Base-by-base conservation (phyloP, 1,140 invertebrate species). In the Lordiphosa collinella region DNA sequence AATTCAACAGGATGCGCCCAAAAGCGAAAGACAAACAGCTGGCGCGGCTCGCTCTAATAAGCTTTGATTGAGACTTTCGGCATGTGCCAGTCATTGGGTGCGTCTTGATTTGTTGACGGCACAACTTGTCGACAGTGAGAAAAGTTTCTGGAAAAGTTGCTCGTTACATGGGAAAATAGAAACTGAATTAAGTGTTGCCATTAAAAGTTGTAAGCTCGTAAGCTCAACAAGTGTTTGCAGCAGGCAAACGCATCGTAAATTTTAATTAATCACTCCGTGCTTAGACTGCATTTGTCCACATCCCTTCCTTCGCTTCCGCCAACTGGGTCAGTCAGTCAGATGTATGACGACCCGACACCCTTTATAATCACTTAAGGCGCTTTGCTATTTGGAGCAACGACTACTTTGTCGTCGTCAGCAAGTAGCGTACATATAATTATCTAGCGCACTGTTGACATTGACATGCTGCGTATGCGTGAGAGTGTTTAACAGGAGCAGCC, bases 401-500 rank as follows among this genome's bases (percentile, higher is more conserved):
- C 66, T 58, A 53, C 64, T 55, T 56, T 41, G 34, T 41, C 16
- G 25, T 29, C 25, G 25, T 29, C 38, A 61, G 38, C 37, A 43
- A 48, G 40, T 25, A 44, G 18, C 13, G 41, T 34, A 35, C 51
- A 53, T 40, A 78, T 78, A 84, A 82, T 84, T 82, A 76, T 84
- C 51, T 84, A 47, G 58, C 62, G 13, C 53, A 58, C 63, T 84
- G 67, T 61, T 82, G 76, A 84, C 76, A 82, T 82, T 82, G 76
- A 78, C 72, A 62, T 84, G 67, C 57, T 63, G 72, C 78, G 76
- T 76, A 68, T 82, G 67, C 80, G 62, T 59, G 78, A 82, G 84
- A 64, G 68, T 68, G 68, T 44, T 35, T 40, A 62, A 7, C 9
- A 29, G 47, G 14, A 32, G 7, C 50, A 50, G 44, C 57, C 14